phyloP scores from a whole-genome alignment of 2,888 invertebrate genomes.

The Euproctis similis region DNA sequence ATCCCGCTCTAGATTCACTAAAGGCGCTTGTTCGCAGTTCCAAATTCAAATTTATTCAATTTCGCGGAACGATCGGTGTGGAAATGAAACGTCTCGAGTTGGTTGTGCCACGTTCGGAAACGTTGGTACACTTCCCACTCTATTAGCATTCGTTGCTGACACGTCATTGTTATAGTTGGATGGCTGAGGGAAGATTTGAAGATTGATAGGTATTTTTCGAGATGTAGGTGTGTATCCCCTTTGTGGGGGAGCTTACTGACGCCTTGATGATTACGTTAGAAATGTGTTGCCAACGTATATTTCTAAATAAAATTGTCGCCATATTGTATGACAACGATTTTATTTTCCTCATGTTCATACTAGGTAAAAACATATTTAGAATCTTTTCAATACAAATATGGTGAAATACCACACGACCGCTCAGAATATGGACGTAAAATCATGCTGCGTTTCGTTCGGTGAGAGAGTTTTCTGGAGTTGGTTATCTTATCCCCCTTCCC shows the following conservation, averaged over 20 bases:
- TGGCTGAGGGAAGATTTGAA: conserved; percentile 21
- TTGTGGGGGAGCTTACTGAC: conserved; percentile 7
- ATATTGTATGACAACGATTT: no score
- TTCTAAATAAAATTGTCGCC: no score
- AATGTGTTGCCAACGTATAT: no score
- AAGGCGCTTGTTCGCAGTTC: conserved; percentile 30
- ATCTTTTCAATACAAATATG: no score
- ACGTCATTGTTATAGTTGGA: conserved; percentile 33
- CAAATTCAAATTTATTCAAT: conserved; percentile 72
- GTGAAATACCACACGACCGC: no score
- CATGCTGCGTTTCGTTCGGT: no score
- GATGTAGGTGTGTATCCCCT: conserved; percentile 4
- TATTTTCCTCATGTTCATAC: no score
- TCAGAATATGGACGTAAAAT: no score
- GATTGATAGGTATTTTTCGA: conserved; percentile 22
- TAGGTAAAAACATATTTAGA: no score
- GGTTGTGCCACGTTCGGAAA: conserved; percentile 9
- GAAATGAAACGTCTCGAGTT: conserved; percentile 55
- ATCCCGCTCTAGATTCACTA: conserved; percentile 16
- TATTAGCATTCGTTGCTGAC: conserved; percentile 48
- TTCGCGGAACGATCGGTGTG: conserved; percentile 49
- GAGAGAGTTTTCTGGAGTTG: no score
- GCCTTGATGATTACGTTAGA: conserved; percentile 9
- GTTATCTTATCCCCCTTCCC: no score
- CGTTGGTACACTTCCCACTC: conserved; percentile 41